phyloP scores from a whole-genome alignment of 1,140 invertebrate genomes.

The Aphelinus certus region DNA sequence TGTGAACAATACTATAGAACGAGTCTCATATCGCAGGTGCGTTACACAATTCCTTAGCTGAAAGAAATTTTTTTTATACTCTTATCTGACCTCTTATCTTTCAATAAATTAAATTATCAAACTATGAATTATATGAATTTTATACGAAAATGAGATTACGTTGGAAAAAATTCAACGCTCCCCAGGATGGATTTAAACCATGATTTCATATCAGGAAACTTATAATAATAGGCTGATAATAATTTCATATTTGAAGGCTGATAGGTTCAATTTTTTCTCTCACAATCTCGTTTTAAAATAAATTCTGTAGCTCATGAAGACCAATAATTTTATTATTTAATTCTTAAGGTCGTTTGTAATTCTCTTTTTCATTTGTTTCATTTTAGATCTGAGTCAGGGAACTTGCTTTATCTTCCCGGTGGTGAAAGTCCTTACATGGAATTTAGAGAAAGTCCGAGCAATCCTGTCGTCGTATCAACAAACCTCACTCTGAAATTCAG shows the following conservation, averaged over 20 bases:
- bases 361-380: background rate
- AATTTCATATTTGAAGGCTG: background rate
- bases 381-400: slow-evolving; percentile 58
- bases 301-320: background rate
- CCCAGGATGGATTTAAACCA: too few relatives aligned
- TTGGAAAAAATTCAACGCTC: too few relatives aligned
- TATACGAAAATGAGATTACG: too few relatives aligned
- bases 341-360: background rate
- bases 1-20: slow-evolving; percentile 72
- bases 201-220: background rate
- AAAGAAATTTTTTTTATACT: too few relatives aligned
- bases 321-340: slow-evolving; percentile 5
- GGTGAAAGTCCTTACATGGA: slow-evolving; percentile 68
- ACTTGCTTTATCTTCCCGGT: slow-evolving; percentile 61
- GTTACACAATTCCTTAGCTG: background rate
- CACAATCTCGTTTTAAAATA: background rate
- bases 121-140: too few relatives aligned
- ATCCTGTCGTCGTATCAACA: slow-evolving; percentile 45
- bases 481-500: slow-evolving; percentile 68
- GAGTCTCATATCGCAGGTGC: slow-evolving; percentile 61
- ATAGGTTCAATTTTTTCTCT: too few relatives aligned
- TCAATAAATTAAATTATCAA: too few relatives aligned
- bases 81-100: too few relatives aligned
- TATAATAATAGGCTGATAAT: background rate
- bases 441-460: slow-evolving; percentile 59